Base-by-base conservation (phyloP, 2,797 vertebrate species). In the Diglossa cyanea region DNA sequence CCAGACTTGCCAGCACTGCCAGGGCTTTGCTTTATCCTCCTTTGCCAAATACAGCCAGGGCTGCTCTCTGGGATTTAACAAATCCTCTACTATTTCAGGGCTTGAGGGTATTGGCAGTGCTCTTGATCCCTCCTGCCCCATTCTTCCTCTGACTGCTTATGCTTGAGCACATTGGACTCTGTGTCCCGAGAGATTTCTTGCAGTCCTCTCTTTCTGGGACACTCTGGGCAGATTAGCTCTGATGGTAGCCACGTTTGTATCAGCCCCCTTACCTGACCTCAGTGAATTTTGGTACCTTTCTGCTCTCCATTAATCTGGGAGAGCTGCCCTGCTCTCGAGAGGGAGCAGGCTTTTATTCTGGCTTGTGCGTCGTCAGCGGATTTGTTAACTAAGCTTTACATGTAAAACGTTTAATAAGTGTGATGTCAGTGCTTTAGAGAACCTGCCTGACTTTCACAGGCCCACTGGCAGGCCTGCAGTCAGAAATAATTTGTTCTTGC, bases 11-110 rank as follows among this genome's bases (percentile, higher is more conserved):
- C 51, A 81, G 66, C 1, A 0, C 28, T 5, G 1, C 42, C 4
- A 4, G 12, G 42, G 76, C 76, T 96, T 95, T 88, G 26, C 62
- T 90, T 83, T 75, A 94, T 92, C 83, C 30, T 94, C 24, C 53
- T 86, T 44, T 86, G 31, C 54, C 4, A 1, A 91, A 80, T 30
- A 18, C 40, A 92, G 45, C 17, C 28, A 39, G 70, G 31, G 73
- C 86, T 17, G 1, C 62, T 90, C 57, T 67, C 86, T 83, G 54
- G 76, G 79, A 90, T 92, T 96, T 94, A 93, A 75, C 45, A 93
- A 93, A 94, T 96, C 76, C 79, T 80, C 54, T 88, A 14, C 72
- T 94, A 78, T 94, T 95, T 90, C 80, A 86, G 66, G 39, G 54
- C 62, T 20, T 0, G 11, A 72, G 80, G 61, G 57, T 80, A 30